Conservation (phyloP, 2,113 vertebrate genomes). For the Macquaria australasica region DNA sequence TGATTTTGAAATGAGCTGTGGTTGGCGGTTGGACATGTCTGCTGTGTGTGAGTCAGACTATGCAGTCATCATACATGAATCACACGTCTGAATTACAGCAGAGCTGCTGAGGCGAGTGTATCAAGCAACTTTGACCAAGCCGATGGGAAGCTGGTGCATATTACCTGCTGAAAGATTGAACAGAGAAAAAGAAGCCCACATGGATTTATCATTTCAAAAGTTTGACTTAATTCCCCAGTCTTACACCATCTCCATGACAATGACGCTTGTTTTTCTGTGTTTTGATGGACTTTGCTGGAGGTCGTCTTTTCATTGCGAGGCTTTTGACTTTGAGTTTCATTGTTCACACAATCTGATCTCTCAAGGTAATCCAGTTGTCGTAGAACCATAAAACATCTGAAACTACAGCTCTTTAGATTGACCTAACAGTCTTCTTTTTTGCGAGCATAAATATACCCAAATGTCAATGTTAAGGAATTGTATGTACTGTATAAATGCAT, state of each 20-base stretch:
- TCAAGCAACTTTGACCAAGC: constrained; percentile 6
- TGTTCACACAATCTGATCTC: not conserved
- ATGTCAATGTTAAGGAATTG: not conserved
- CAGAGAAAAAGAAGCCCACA: constrained; percentile 23
- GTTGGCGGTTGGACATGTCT: constrained; percentile 31
- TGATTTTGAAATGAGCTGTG: constrained; percentile 43
- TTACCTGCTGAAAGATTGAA: constrained; percentile 56
- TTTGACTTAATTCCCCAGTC: constrained; percentile 9
- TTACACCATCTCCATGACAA: constrained; percentile 15
- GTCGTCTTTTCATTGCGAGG: not conserved
- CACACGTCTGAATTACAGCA: constrained; percentile 21
- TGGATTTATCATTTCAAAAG: constrained; percentile 31
- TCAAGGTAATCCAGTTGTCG: not conserved
- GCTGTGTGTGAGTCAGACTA: constrained; percentile 45
- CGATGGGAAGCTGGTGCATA: constrained; percentile 27
- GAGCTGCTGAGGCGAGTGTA: constrained; percentile 6
- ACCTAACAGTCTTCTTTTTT: not conserved
- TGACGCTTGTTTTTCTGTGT: constrained; percentile 22
- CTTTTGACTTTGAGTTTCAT: constrained; percentile 5
- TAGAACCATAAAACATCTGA: not conserved
- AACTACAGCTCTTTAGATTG: not conserved
- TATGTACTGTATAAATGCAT: not conserved
- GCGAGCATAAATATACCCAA: not conserved
- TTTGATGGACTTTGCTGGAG: constrained; percentile 21
- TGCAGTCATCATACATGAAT: constrained; percentile 33